Evolutionary conservation across 2,888 invertebrate genomes (phyloP).

Genomic region (Sinopyrophorus schimmeli): DNA sequence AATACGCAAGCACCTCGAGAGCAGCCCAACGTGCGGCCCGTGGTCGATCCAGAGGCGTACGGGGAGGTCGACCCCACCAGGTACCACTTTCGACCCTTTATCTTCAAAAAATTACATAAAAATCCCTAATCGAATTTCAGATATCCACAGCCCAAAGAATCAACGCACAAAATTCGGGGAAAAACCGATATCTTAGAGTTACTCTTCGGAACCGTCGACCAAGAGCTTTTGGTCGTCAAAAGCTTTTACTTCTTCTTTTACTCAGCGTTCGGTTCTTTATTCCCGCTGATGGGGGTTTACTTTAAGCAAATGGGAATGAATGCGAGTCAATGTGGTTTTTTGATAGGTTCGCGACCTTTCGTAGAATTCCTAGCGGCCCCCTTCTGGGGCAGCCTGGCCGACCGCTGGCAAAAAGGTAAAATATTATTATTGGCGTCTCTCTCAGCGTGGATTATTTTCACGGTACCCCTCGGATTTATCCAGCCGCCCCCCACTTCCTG

Average conservation of each 20-base stretch:
- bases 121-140: slow-evolving; percentile 53
- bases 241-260: slow-evolving; percentile 99
- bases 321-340: slow-evolving; percentile 89
- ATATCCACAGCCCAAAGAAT: slow-evolving; percentile 85
- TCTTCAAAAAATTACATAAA: not conserved
- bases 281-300: slow-evolving; percentile 98
- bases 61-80: slow-evolving; percentile 84
- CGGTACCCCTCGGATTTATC: slow-evolving; percentile 92
- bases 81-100: slow-evolving; percentile 54
- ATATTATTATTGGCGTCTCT: slow-evolving; percentile 86
- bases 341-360: slow-evolving; percentile 95
- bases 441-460: slow-evolving; percentile 95
- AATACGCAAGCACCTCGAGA: slow-evolving; percentile 34
- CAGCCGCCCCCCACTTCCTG: slow-evolving; percentile 93
- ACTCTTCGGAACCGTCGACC: slow-evolving; percentile 81
- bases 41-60: slow-evolving; percentile 79
- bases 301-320: slow-evolving; percentile 99
- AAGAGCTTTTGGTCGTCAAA: slow-evolving; percentile 92
- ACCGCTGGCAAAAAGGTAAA: slow-evolving; percentile 83
- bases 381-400: slow-evolving; percentile 96
- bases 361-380: slow-evolving; percentile 97
- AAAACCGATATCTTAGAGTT: slow-evolving; percentile 82
- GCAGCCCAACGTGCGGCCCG: slow-evolving; percentile 61
- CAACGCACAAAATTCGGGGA: slow-evolving; percentile 87
- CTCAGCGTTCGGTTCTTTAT: slow-evolving; percentile 96